Conservation (phyloP, 1,140 invertebrate genomes). For the Ladona fulva region DNA sequence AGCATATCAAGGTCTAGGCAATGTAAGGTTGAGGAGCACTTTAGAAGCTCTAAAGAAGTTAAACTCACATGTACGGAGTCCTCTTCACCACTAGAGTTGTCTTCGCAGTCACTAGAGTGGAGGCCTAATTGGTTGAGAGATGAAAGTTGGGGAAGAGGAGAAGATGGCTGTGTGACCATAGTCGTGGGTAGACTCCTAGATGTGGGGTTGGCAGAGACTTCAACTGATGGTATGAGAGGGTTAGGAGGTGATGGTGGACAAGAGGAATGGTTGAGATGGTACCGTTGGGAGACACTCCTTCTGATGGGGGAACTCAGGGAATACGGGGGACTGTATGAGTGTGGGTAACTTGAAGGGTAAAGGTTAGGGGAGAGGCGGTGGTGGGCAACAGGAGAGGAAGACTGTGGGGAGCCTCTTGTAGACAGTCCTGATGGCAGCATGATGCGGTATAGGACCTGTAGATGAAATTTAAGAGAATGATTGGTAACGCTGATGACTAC, state of each 20-base stretch:
- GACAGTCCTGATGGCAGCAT: neutral
- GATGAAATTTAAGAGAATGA: neutral
- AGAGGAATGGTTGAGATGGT: neutral
- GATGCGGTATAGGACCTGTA: constrained; percentile 13
- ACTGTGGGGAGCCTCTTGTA: neutral
- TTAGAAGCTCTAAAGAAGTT: too few species aligned
- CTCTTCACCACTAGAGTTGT: constrained; percentile 39
- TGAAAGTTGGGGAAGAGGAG: constrained; percentile 29
- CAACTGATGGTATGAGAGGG: neutral
- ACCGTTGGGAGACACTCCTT: neutral
- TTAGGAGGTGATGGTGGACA: neutral
- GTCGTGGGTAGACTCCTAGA: neutral
- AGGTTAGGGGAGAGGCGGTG: neutral
- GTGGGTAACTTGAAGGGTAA: neutral
- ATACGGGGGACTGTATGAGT: neutral
- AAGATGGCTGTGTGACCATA: constrained; percentile 25
- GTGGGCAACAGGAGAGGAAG: neutral
- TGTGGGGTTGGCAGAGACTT: neutral
- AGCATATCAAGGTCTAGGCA: too few species aligned
- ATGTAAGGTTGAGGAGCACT: too few species aligned
- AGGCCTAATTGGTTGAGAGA: constrained; percentile 17
- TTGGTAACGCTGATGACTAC: too few species aligned
- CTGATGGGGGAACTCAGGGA: neutral
- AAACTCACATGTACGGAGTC: constrained; percentile 36
- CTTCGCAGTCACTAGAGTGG: constrained; percentile 40